Evolutionary conservation across 2,888 invertebrate genomes (phyloP).

Genomic region (Beris chalybata): DNA sequence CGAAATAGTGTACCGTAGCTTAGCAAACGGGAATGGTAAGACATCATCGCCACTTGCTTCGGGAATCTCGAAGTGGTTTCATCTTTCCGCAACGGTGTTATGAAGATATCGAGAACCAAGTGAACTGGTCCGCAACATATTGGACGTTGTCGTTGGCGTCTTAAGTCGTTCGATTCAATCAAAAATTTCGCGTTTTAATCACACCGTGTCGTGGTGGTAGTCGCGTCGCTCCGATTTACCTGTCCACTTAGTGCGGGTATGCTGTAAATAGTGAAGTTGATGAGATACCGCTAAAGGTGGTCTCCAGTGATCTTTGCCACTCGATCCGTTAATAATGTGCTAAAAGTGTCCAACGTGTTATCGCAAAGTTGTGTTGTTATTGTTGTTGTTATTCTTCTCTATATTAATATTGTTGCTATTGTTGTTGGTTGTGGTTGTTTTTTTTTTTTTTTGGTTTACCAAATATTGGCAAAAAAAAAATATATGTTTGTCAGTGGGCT

Average conservation of each 20-base stretch:
- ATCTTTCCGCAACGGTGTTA: constrained; percentile 30
- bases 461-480: too few relatives aligned
- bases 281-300: neutral
- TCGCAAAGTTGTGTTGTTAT: constrained; percentile 16
- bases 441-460: neutral
- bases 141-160: constrained; percentile 17
- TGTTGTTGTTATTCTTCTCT: constrained; percentile 6
- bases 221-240: constrained; percentile 23
- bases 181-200: constrained; percentile 3
- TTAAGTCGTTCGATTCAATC: constrained; percentile 15
- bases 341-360: constrained; percentile 18
- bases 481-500: too few relatives aligned
- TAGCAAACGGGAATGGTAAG: too few relatives aligned
- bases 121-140: constrained; percentile 16
- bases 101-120: constrained; percentile 24
- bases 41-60: constrained; percentile 11
- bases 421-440: constrained; percentile 1
- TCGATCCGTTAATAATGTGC: constrained; percentile 25
- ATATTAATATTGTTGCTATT: constrained; percentile 17
- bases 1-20: too few relatives aligned
- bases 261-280: constrained; percentile 27
- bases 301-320: neutral
- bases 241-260: constrained; percentile 27
- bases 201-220: constrained; percentile 3
- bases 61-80: constrained; percentile 21